Base-by-base conservation (phyloP, 2,113 vertebrate genomes). In the Mus pahari region DNA sequence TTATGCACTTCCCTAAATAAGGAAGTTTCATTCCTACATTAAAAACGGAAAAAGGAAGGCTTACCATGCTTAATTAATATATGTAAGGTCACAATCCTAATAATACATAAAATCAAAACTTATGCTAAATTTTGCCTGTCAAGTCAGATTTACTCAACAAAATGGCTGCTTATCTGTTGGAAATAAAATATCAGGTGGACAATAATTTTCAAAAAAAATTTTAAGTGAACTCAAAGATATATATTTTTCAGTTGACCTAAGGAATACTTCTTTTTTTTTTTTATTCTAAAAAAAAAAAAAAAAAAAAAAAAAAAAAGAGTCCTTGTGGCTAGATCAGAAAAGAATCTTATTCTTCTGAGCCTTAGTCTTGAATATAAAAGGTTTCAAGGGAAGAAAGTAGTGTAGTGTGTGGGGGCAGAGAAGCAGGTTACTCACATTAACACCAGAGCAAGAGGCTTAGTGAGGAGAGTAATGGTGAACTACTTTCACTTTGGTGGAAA, bases 141-240 rank as follows among this genome's bases (percentile, higher is more conserved):
- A 83, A 90, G n/a, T 84, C 31, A 53, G 42, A 91, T 28, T 83
- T 93, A 78, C 3, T 50, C n/a, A 83, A 87, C n/a, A 88, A 95
- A 78, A 62, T 42, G 12, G 39, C 24, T 93, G 6, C 31, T 86
- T 82, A 82, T 58, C 68, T 83, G 93, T 71, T 62, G 64, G 36
- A 94, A 20, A 92, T 42, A 92, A 92, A 90, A 86, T 50, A n/a
- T 26, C 48, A 93, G 13, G 68, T 62, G 42, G 11, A 88, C 60
- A 88, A 87, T 24, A 42, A 90, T 70, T 88, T 94, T 90, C 28
- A 84, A 89, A 73, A 26, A n/a, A 70, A 36, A 36, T 70, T 70
- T 28, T 10, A 77, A 45, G 62, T 79, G 26, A 73, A 50, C 55
- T 93, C 31, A 88, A 90, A 88, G n/a, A 89, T 74, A 11, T 1